Base-by-base conservation (phyloP, 2,888 invertebrate genomes). In the Tryphoninae sp. region DNA sequence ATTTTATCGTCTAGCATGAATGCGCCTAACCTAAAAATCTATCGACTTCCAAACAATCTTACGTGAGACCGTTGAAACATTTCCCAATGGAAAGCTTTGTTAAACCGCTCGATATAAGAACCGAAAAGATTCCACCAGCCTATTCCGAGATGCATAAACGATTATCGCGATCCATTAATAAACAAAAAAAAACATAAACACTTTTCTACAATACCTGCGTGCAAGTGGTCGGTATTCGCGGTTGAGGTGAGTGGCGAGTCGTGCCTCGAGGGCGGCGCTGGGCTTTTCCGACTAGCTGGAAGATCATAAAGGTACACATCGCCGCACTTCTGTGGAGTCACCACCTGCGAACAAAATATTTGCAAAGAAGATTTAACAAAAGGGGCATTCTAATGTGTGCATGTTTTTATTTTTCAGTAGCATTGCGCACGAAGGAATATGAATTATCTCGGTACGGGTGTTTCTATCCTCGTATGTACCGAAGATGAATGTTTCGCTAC, bases 281-380 rank as follows among this genome's bases (percentile, higher is more conserved):
- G 90, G 84, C 90, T 91, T 71, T 87, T 89, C 78, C 91, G 89
- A 82, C 89, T 92, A 11, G 93, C 93, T 82, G 95, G 94, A 89
- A 94, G 93, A 91, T 95, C 95, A 92, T 96, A 96, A 84, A 95
- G 92, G 91, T 95, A 96, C 65, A 95, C 95, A 91, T 96, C 95
- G 87, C 96, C 95, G 91, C 94, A 94, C 91, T 95, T 94, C 90
- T 95, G 95, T 51, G 95, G 95, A 79, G 95, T 95, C 84, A 95
- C 93, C 82, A 95, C 95, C 95, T 95, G 92, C 16, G 93, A 19
- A 51, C 40, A 33, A 23, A 26, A 67, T 45, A 16, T 33, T 58
- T 13, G 40, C 40, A 6, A 78, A 23, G 19, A 53, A 61, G 64
- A 49, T 68, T 58, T 61, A 73, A 67, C 59, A 67, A 74, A 53